phyloP scores from a whole-genome alignment of 1,140 invertebrate species.

The Halictus rubicundus region DNA sequence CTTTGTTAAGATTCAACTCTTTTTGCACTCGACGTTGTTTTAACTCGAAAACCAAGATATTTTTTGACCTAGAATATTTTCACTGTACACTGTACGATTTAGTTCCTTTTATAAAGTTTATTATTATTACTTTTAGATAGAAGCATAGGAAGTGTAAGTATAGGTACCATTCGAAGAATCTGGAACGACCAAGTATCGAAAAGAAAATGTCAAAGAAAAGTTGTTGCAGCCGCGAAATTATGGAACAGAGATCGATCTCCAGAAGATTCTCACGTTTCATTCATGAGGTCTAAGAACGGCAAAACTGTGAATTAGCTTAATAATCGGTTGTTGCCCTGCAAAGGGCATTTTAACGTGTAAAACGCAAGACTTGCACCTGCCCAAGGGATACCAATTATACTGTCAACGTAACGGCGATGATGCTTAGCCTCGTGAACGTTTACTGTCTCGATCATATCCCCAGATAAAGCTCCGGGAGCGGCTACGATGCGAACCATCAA shows the following conservation, averaged over 20 bases:
- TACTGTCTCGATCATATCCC: constrained; percentile 6
- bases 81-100: too few relatives aligned
- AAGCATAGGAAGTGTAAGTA: too few relatives aligned
- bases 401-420: constrained; percentile 11
- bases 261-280: constrained; percentile 8
- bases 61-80: too few relatives aligned
- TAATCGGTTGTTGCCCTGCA: neutral
- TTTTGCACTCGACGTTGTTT: too few relatives aligned
- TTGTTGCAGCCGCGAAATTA: neutral
- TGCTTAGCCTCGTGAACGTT: neutral
- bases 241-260: neutral
- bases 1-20: too few relatives aligned
- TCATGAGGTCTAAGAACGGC: neutral
- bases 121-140: too few relatives aligned
- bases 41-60: too few relatives aligned
- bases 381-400: constrained; percentile 21
- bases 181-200: too few relatives aligned
- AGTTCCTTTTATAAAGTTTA: too few relatives aligned
- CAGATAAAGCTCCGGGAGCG: neutral
- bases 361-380: constrained; percentile 16
- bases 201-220: too few relatives aligned
- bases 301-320: constrained; percentile 9
- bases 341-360: constrained; percentile 17
- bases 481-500: neutral
- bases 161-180: too few relatives aligned